A percentile compares a stretch with the other conserved stretches of the same genome.
Conservation (phyloP, 2,888 invertebrate species). For the Ochropleura plecta region DNA sequence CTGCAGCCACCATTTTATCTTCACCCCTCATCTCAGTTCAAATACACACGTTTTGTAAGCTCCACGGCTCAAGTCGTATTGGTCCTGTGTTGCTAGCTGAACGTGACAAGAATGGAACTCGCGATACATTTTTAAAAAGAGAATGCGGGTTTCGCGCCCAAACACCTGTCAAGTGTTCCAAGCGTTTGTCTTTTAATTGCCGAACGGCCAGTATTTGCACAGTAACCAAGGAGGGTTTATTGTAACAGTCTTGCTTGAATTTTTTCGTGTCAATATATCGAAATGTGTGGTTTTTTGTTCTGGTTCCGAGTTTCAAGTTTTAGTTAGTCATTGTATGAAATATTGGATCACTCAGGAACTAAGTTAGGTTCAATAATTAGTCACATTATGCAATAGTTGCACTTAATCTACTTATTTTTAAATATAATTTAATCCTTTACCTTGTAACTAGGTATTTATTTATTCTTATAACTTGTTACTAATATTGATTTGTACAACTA, state of each 20-base stretch:
- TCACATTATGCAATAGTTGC: not conserved
- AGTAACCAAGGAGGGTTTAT: conserved; percentile 57
- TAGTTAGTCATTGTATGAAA: not conserved
- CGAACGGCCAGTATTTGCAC: conserved; percentile 66
- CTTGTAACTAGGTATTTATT: no score
- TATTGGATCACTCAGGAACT: not conserved
- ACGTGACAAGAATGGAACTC: conserved; percentile 80
- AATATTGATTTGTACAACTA: no score
- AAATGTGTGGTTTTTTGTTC: conserved; percentile 4
- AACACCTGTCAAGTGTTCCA: conserved; percentile 81
- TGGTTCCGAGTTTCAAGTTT: conserved; percentile 24
- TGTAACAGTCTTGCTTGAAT: conserved; percentile 42
- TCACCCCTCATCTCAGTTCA: conserved; percentile 43
- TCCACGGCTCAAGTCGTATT: conserved; percentile 65
- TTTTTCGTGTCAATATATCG: conserved; percentile 7
- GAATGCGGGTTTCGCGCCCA: conserved; percentile 83
- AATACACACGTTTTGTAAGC: conserved; percentile 62
- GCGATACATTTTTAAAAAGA: conserved; percentile 76
- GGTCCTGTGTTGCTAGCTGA: conserved; percentile 67
- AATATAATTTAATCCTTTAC: no score
- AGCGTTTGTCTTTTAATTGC: conserved; percentile 71
- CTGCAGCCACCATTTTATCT: conserved; percentile 54
- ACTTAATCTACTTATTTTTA: no score
- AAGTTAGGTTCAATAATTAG: not conserved
- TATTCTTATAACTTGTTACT: no score